Evolutionary conservation across 2,888 invertebrate genomes (phyloP).

Genomic region (Acanthococcus lagerstroemiae): DNA sequence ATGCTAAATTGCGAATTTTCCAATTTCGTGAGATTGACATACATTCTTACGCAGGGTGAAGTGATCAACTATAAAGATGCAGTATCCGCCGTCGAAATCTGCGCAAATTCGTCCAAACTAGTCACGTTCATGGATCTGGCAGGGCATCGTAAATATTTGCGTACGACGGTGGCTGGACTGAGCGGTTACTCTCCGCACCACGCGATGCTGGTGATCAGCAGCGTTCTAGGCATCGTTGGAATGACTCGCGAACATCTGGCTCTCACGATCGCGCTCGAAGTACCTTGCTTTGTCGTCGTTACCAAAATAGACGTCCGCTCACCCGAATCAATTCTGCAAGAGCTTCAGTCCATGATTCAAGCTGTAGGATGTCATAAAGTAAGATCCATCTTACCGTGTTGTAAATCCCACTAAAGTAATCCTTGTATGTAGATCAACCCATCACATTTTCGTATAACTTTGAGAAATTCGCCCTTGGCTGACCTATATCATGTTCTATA

Average conservation of each 20-base stretch:
- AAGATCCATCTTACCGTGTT: slow-evolving; percentile 16
- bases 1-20: neutral
- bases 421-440: neutral
- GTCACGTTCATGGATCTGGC: slow-evolving; percentile 93
- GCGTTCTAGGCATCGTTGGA: slow-evolving; percentile 65
- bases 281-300: slow-evolving; percentile 87
- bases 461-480: too few species aligned
- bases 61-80: slow-evolving; percentile 81
- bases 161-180: slow-evolving; percentile 88
- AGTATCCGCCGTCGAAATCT: slow-evolving; percentile 86
- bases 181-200: slow-evolving; percentile 60
- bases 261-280: slow-evolving; percentile 65
- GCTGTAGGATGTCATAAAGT: slow-evolving; percentile 53
- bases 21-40: slow-evolving; percentile 8
- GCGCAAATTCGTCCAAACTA: slow-evolving; percentile 81
- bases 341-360: slow-evolving; percentile 53
- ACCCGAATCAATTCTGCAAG: slow-evolving; percentile 45
- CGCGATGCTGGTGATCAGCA: slow-evolving; percentile 71
- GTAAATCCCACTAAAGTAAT: too few species aligned
- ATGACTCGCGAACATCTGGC: slow-evolving; percentile 87
- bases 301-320: slow-evolving; percentile 85
- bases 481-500: too few species aligned
- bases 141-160: slow-evolving; percentile 89
- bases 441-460: too few species aligned
- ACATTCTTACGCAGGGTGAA: slow-evolving; percentile 51